These are phyloP conservation scores for Microctonus hyperodae DNA, from an alignment of 2,888 invertebrate species.

Conservation along the genomic window DNA sequence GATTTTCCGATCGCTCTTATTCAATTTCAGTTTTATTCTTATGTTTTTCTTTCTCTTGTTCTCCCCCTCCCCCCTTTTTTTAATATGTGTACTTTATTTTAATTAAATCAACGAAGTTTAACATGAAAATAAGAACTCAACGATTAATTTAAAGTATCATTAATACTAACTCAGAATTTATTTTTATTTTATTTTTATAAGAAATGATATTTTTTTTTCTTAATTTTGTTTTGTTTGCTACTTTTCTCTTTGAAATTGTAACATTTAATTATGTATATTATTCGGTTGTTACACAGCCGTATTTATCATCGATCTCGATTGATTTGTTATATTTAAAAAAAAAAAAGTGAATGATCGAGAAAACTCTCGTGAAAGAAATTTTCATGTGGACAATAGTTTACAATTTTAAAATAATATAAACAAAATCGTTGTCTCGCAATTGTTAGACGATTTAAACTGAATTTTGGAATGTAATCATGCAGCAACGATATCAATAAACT, in stretches of 20 bases:
- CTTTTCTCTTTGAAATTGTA: not conserved
- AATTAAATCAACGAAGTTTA: constrained; percentile 2
- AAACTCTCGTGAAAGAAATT: constrained; percentile 7
- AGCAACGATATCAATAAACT: constrained; percentile 22
- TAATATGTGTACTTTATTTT: not conserved
- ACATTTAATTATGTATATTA: not conserved
- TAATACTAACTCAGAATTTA: not conserved
- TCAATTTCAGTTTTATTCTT: not conserved
- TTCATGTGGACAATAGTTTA: constrained; percentile 23
- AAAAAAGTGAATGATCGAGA: not conserved
- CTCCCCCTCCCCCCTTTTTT: not conserved
- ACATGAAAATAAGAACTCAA: not conserved
- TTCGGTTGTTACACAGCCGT: not conserved
- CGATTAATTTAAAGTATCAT: not conserved
- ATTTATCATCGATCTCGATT: not conserved
- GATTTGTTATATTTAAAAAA: not conserved
- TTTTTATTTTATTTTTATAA: not conserved
- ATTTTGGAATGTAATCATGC: constrained; percentile 17
- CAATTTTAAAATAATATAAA: not conserved
- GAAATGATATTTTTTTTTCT: not conserved
- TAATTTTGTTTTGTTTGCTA: not conserved
- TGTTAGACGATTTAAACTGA: constrained; percentile 14
- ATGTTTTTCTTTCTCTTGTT: constrained; percentile 12
- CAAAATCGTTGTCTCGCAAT: constrained; percentile 25
- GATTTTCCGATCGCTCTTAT: constrained; percentile 7